Conservation (phyloP, 2,888 invertebrate species). For the Vannuccia rotundouncinata region DNA sequence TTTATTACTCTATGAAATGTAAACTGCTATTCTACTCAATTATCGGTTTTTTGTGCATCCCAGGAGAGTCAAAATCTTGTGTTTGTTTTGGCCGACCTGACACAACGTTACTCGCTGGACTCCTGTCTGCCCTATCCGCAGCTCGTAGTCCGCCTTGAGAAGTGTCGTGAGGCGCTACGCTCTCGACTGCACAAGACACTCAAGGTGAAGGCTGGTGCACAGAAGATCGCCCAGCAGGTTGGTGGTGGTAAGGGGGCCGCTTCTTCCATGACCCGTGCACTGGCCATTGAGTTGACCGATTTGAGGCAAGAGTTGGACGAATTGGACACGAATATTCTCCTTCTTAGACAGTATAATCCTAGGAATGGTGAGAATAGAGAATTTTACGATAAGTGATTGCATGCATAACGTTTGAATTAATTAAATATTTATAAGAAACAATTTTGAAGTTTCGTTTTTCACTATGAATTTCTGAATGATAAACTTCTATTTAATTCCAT, state of each 20-base stretch:
- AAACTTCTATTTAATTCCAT: no score
- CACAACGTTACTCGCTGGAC: not conserved
- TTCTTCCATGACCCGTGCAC: not conserved
- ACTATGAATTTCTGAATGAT: not conserved
- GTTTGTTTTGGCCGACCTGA: not conserved
- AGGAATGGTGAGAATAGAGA: not conserved
- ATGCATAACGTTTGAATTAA: no score
- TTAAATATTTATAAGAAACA: no score
- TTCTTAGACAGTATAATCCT: not conserved
- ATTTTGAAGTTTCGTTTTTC: not conserved
- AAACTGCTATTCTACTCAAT: no score
- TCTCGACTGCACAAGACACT: conserved; percentile 9
- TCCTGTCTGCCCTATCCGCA: not conserved
- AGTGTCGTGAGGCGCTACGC: conserved; percentile 6
- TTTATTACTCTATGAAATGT: no score
- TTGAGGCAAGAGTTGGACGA: conserved; percentile 5
- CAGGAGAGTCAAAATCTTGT: not conserved
- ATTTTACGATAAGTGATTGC: no score
- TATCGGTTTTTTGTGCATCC: no score
- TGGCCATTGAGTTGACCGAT: not conserved
- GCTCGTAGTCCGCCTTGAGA: not conserved
- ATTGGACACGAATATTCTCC: conserved; percentile 10
- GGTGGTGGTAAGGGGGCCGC: not conserved
- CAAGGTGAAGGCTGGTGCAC: conserved; percentile 9
- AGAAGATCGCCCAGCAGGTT: not conserved